Evolutionary conservation across 2,888 invertebrate genomes (phyloP).

Genomic region (Gymnosoma rotundatum): DNA sequence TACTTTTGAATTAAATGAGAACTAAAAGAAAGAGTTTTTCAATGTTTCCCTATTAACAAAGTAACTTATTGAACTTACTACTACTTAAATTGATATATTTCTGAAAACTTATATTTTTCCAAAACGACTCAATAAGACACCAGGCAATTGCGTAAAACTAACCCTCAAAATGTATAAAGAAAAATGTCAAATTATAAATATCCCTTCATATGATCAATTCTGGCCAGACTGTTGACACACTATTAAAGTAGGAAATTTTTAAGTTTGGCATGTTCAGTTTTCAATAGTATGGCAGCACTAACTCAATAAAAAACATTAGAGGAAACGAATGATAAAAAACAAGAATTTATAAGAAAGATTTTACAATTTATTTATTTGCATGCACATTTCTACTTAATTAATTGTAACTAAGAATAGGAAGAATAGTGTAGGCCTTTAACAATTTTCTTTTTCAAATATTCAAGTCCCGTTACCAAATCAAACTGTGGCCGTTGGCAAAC

Average conservation of each 20-base stretch:
- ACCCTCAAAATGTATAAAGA: slow-evolving; percentile 72
- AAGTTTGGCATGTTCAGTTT: background rate
- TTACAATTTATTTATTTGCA: background rate
- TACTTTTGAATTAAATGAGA: slow-evolving; percentile 6
- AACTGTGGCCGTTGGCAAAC: slow-evolving; percentile 58
- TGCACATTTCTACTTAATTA: background rate
- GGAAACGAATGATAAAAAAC: slow-evolving; percentile 59
- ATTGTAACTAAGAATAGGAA: background rate
- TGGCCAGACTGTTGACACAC: slow-evolving; percentile 21
- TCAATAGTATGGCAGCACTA: slow-evolving; percentile 43
- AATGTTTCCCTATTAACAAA: background rate
- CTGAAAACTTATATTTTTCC: slow-evolving; percentile 48
- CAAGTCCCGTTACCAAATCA: slow-evolving; percentile 56
- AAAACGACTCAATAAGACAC: slow-evolving; percentile 23
- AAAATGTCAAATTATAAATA: slow-evolving; percentile 70
- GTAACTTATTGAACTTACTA: slow-evolving; percentile 37
- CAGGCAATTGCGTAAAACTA: slow-evolving; percentile 81
- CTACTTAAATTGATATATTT: slow-evolving; percentile 40
- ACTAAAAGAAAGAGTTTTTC: slow-evolving; percentile 23
- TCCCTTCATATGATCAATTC: slow-evolving; percentile 20
- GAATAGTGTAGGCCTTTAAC: background rate
- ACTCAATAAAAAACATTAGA: slow-evolving; percentile 54
- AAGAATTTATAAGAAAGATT: slow-evolving; percentile 28
- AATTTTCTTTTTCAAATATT: background rate
- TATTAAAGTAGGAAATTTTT: slow-evolving; percentile 29